These are phyloP conservation scores for Drosophila bifasciata DNA, from an alignment of 1,140 invertebrate genomes.

Conservation along the genomic window DNA sequence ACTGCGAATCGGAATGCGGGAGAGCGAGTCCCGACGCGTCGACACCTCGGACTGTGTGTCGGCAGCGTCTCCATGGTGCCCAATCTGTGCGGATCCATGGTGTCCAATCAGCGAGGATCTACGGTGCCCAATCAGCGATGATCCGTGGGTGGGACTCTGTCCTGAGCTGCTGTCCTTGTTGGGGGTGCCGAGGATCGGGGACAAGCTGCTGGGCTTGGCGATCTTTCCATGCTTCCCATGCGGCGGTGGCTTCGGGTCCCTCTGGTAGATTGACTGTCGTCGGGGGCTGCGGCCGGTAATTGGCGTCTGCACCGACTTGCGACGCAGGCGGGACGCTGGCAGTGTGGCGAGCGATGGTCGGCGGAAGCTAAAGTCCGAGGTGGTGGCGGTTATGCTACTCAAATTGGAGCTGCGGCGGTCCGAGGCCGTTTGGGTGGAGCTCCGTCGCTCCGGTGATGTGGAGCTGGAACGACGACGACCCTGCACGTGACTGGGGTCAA, in stretches of 20 bases:
- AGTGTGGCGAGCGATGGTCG: conserved; percentile 65
- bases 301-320: conserved; percentile 57
- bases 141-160: conserved; percentile 67
- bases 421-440: conserved; percentile 79
- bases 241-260: conserved; percentile 26
- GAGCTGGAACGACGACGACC: conserved; percentile 74
- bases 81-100: conserved; percentile 35
- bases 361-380: conserved; percentile 80
- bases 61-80: conserved; percentile 15
- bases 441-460: conserved; percentile 76
- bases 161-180: conserved; percentile 78
- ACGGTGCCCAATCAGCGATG: conserved; percentile 10
- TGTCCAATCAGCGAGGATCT: conserved; percentile 17
- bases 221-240: conserved; percentile 57
- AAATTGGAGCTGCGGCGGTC: conserved; percentile 79
- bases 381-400: conserved; percentile 70
- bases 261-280: conserved; percentile 45
- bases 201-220: conserved; percentile 76
- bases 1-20: conserved; percentile 71
- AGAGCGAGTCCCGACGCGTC: conserved; percentile 65
- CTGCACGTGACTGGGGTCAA: conserved; percentile 19
- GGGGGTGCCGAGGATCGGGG: conserved; percentile 82
- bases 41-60: conserved; percentile 58
- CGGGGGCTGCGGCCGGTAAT: conserved; percentile 37
- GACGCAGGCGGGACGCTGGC: conserved; percentile 57